phyloP scores from a whole-genome alignment of 2,797 vertebrate genomes.

The Gobio occitaniae region DNA sequence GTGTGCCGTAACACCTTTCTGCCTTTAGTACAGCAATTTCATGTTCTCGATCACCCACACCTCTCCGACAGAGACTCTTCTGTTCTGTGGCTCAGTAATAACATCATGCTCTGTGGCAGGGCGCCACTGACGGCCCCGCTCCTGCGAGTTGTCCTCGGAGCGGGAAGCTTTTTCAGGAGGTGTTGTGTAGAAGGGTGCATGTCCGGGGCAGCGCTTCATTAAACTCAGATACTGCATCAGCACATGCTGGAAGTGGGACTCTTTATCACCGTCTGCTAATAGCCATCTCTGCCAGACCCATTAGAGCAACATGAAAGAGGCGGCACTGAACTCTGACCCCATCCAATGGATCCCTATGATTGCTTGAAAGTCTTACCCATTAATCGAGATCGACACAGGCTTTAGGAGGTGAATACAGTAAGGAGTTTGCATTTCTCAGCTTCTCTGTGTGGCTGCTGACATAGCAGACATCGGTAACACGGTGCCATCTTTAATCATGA shows the following conservation, averaged over 20 bases:
- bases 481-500: neutral
- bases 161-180: slow-evolving; percentile 23
- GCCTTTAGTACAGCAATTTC: slow-evolving; percentile 69
- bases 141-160: slow-evolving; percentile 41
- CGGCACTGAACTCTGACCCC: slow-evolving; percentile 28
- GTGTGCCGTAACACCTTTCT: slow-evolving; percentile 73
- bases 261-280: slow-evolving; percentile 45
- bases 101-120: slow-evolving; percentile 70
- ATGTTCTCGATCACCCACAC: slow-evolving; percentile 74
- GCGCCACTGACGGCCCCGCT: slow-evolving; percentile 61
- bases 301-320: slow-evolving; percentile 33
- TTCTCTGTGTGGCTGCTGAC: neutral
- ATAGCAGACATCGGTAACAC: neutral
- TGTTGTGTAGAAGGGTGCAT: slow-evolving; percentile 40
- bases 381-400: neutral
- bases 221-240: slow-evolving; percentile 23
- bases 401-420: slow-evolving; percentile 23
- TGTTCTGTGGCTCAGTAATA: slow-evolving; percentile 68
- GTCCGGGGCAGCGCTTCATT: slow-evolving; percentile 41
- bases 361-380: slow-evolving; percentile 14
- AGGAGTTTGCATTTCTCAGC: slow-evolving; percentile 30
- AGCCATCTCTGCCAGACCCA: slow-evolving; percentile 3
- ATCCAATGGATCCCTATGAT: slow-evolving; percentile 7
- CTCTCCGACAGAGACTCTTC: slow-evolving; percentile 70
- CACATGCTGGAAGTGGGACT: slow-evolving; percentile 21